Percentiles rank a stretch among this genome's conserved stretches.
Conservation (phyloP, 2,888 invertebrate species). For the Phania funesta region DNA sequence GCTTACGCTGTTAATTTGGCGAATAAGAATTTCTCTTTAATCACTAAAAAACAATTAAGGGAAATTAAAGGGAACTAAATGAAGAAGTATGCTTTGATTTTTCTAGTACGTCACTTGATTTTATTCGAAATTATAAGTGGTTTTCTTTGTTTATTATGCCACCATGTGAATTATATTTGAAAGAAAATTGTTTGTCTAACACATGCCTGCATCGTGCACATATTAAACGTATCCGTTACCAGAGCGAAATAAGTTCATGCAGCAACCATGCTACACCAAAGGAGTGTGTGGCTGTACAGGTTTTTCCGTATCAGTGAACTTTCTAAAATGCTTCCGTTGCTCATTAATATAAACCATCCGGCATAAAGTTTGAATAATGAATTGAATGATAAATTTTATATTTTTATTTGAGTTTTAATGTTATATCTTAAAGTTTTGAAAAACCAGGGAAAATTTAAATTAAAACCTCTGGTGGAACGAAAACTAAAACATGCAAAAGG, state of each 20-base stretch:
- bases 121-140: not conserved
- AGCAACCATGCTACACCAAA: conserved; percentile 1
- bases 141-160: not conserved
- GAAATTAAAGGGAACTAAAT: not conserved
- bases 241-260: conserved; percentile 31
- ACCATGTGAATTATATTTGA: not conserved
- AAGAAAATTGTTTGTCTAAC: not conserved
- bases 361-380: conserved; percentile 44
- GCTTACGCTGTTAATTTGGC: not conserved
- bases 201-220: conserved; percentile 1
- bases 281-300: conserved; percentile 23
- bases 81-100: conserved; percentile 1
- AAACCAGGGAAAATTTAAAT: no score
- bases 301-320: conserved; percentile 57
- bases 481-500: no score
- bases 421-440: no score
- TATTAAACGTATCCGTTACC: conserved; percentile 30
- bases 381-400: conserved; percentile 25
- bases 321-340: conserved; percentile 56
- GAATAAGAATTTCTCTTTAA: conserved; percentile 2
- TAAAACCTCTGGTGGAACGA: no score
- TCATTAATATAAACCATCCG: conserved; percentile 61
- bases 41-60: conserved; percentile 37
- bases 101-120: conserved; percentile 22
- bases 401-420: no score